Evolutionary conservation across 2,797 vertebrate species (phyloP), one percentile per base, ranked within the genome.

Genomic region (Gymnopithys bicolor): DNA sequence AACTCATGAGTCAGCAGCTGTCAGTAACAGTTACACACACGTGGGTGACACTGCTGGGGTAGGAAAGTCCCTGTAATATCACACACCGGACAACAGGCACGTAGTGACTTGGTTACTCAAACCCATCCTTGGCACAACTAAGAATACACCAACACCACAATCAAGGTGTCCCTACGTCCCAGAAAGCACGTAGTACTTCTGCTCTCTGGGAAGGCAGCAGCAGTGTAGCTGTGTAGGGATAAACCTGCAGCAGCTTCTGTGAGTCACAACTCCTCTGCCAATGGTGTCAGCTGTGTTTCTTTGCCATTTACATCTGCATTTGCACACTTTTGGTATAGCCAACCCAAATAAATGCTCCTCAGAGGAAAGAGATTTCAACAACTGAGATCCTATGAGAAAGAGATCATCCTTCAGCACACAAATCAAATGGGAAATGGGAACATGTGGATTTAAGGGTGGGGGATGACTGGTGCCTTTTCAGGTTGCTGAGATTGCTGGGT

Each of bases 51-150:
- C 39, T 0, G 0, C 46, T 55, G 37, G 66, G 7, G 39, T 62
- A 80, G 87, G 94, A 94, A 96, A 95, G 76, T 95, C 89, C 95
- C 93, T 93, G 69, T 78, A 91, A 89, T 52, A 77, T 60, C 84
- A 75, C 2, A 3, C 68, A 59, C 81, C 0, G 8, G 79, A 85
- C 91, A 91, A 85, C 0, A 62, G 33, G 63, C 94, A 94, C 23
- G 32, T 92, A 95, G 84, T 13, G 63, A 75, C 69, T 92, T 22
- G 45, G 74, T 90, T 92, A 66, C 58, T 70, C 58, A 74, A 78
- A 78, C 17, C 43, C 59, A 75, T 41, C 73, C 66, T 80, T 58
- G 46, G 39, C 4, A 3, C 3, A 0, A 62, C 45, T 89, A 35
- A 70, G 71, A 88, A 80, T 63, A 41, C 11, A 60, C 43, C 32